Evolutionary conservation across 2,797 vertebrate species (phyloP).

Genomic region (Heterohyrax brucei): DNA sequence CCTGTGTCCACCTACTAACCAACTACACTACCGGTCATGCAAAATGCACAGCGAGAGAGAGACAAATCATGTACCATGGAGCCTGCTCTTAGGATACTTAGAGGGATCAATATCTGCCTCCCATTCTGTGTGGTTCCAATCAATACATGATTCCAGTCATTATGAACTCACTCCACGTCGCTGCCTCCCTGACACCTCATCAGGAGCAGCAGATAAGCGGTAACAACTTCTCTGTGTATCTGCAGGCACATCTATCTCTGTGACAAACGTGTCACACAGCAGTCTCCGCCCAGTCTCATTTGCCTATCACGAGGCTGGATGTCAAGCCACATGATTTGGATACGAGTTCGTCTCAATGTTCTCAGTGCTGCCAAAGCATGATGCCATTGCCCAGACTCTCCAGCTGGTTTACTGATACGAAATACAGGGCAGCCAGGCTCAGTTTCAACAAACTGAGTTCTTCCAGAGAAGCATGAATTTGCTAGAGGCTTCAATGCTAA

Average conservation of each 20-base stretch:
- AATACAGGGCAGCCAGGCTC: neutral
- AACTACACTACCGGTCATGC: neutral
- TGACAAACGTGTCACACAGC: slow-evolving; percentile 56
- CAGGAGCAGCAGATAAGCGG: slow-evolving; percentile 67
- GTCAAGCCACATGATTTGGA: neutral
- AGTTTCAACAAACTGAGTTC: neutral
- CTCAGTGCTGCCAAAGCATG: neutral
- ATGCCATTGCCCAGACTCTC: neutral
- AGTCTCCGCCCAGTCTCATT: neutral
- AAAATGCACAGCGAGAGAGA: slow-evolving; percentile 27
- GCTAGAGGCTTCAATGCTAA: slow-evolving; percentile 59
- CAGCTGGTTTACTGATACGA: slow-evolving; percentile 39
- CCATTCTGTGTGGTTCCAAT: slow-evolving; percentile 52
- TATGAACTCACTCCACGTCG: slow-evolving; percentile 58
- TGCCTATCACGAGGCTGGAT: neutral
- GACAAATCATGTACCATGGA: slow-evolving; percentile 23
- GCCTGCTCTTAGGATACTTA: slow-evolving; percentile 41
- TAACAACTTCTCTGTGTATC: slow-evolving; percentile 64
- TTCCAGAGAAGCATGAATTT: slow-evolving; percentile 21
- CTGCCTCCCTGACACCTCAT: slow-evolving; percentile 71
- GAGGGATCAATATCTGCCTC: slow-evolving; percentile 52
- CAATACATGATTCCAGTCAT: slow-evolving; percentile 75
- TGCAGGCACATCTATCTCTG: slow-evolving; percentile 56
- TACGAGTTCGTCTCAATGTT: neutral
- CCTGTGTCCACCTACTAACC: neutral